Conservation (phyloP, 2,888 invertebrate genomes). For the Nebria salina region DNA sequence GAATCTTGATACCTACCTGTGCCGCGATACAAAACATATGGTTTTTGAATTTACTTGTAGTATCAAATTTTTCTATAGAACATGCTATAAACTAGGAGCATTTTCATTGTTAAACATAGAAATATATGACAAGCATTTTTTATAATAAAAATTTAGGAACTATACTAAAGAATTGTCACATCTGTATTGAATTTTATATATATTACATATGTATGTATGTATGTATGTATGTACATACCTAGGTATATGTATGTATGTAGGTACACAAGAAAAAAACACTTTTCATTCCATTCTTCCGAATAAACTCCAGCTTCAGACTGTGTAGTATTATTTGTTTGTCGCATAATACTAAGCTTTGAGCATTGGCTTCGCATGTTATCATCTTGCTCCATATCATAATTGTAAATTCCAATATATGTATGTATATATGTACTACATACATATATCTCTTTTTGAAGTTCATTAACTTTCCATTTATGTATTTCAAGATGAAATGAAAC, state of each 20-base stretch:
- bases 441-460: background rate
- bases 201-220: background rate
- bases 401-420: too few relatives aligned
- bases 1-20: background rate
- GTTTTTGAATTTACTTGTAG: background rate
- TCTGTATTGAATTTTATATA: background rate
- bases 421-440: background rate
- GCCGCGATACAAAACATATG: background rate
- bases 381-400: too few relatives aligned
- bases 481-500: slow-evolving; percentile 19
- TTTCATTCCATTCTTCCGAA: too few relatives aligned
- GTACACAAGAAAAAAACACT: too few relatives aligned
- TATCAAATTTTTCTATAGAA: background rate
- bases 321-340: too few relatives aligned
- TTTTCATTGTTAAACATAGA: background rate
- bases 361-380: too few relatives aligned
- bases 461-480: background rate
- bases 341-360: too few relatives aligned
- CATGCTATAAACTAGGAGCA: background rate
- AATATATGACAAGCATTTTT: background rate
- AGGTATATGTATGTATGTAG: too few relatives aligned
- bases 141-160: background rate
- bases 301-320: too few relatives aligned
- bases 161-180: too few relatives aligned
- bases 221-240: too few relatives aligned